Percentiles rank a stretch among this genome's conserved stretches.
Evolutionary conservation across 2,888 invertebrate species (phyloP).

Genomic region (Drosophila kokeensis): DNA sequence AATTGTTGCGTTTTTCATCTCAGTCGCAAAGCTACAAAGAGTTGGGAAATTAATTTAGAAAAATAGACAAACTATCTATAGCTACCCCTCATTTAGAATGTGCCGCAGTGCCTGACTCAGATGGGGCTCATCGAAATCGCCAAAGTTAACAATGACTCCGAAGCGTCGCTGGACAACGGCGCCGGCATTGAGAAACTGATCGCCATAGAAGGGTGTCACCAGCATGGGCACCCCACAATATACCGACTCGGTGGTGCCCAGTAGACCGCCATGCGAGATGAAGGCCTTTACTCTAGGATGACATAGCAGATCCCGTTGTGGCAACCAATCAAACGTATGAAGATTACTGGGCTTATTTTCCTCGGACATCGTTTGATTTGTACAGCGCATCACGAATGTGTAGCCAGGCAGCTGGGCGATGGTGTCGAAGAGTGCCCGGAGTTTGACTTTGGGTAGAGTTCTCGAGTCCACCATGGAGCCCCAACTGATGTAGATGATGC

Average conservation of each 20-base stretch:
- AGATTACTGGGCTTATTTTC: conserved; percentile 87
- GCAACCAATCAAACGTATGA: conserved; percentile 88
- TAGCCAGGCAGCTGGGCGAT: conserved; percentile 85
- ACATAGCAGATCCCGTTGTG: conserved; percentile 90
- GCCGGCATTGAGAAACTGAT: conserved; percentile 87
- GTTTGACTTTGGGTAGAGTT: conserved; percentile 86
- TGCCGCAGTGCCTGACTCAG: conserved; percentile 85
- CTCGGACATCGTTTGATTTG: conserved; percentile 86
- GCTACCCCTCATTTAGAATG: conserved; percentile 71
- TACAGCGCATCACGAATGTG: conserved; percentile 89
- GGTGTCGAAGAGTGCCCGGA: conserved; percentile 86
- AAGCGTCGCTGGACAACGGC: conserved; percentile 86
- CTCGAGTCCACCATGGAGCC: conserved; percentile 89
- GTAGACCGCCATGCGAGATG: conserved; percentile 90
- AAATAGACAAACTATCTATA: background rate
- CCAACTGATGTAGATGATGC: conserved; percentile 89
- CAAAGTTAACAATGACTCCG: conserved; percentile 86
- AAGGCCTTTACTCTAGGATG: conserved; percentile 89
- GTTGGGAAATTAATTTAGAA: background rate
- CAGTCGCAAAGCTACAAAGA: conserved; percentile 64
- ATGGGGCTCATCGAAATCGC: conserved; percentile 85
- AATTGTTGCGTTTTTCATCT: conserved; percentile 84
- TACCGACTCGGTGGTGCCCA: conserved; percentile 88
- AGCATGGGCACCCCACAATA: conserved; percentile 88
- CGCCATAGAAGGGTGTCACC: conserved; percentile 88